Evolutionary conservation across 2,113 vertebrate species (phyloP).

Genomic region (Odobenus rosmarus): DNA sequence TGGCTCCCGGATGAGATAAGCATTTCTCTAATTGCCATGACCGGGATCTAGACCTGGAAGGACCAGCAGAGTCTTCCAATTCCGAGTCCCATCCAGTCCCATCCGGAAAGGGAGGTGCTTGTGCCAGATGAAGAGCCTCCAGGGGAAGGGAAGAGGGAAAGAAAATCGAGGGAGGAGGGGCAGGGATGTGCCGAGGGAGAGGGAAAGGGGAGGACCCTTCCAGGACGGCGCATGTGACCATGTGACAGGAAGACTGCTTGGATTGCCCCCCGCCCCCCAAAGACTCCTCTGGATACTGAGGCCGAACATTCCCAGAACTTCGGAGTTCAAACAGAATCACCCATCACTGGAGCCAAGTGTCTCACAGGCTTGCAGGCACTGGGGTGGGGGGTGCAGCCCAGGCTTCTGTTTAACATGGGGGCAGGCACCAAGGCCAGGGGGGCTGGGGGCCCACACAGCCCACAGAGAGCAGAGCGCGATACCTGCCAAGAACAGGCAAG

Average conservation of each 20-base stretch:
- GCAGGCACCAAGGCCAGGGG: background rate
- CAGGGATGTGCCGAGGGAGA: background rate
- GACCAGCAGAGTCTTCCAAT: background rate
- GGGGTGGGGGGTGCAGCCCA: background rate
- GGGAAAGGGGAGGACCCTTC: background rate
- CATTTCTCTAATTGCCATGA: background rate
- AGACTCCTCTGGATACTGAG: background rate
- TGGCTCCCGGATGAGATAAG: background rate
- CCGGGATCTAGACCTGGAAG: background rate
- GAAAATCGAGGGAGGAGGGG: background rate
- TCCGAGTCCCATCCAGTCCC: background rate
- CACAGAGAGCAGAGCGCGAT: fast-evolving
- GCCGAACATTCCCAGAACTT: background rate
- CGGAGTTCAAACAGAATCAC: background rate
- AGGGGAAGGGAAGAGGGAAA: background rate
- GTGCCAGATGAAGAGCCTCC: background rate
- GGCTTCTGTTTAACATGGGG: fast-evolving
- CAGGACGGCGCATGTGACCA: fast-evolving
- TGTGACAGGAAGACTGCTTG: fast-evolving
- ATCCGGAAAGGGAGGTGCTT: fast-evolving
- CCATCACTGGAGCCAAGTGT: fast-evolving
- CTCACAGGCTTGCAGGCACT: background rate
- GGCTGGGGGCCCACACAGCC: fast-evolving
- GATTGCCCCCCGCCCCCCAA: no score
- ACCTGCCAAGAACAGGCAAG: background rate